A percentile compares a stretch with the other conserved stretches of the same genome.
phyloP scores from a whole-genome alignment of 1,140 invertebrate species.

The Batillaria attramentaria region DNA sequence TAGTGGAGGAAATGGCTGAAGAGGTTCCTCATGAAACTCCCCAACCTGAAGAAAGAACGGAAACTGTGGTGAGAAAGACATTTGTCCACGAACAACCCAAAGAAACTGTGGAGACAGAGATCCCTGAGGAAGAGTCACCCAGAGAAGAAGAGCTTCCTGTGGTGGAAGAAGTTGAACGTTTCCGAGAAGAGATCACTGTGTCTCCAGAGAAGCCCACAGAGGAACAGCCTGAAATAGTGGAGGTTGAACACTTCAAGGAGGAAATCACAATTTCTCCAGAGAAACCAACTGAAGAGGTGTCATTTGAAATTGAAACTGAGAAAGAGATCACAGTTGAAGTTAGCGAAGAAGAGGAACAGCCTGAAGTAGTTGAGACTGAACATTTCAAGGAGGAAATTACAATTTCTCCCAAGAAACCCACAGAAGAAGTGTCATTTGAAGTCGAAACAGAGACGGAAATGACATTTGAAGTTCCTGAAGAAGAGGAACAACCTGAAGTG shows the following conservation, averaged over 20 bases:
- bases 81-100: no score
- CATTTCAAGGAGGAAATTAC: slow-evolving; percentile 5
- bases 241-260: slow-evolving; percentile 9
- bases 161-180: slow-evolving; percentile 23
- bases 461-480: background rate
- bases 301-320: background rate
- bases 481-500: background rate
- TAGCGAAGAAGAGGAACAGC: background rate
- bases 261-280: slow-evolving; percentile 3
- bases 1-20: no score
- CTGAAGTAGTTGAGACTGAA: background rate
- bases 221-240: slow-evolving; percentile 20
- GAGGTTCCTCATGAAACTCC: background rate
- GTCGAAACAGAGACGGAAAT: background rate
- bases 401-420: background rate
- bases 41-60: slow-evolving; percentile 23
- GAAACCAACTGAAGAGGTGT: background rate
- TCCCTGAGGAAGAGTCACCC: slow-evolving; percentile 21
- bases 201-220: slow-evolving; percentile 12
- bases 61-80: no score
- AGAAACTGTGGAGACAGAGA: slow-evolving; percentile 10
- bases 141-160: slow-evolving; percentile 28
- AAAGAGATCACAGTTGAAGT: background rate
- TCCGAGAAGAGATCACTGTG: slow-evolving; percentile 28
- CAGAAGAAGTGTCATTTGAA: background rate